Percentiles rank a stretch among this genome's conserved stretches.
Evolutionary conservation across 2,797 vertebrate species (phyloP).

Genomic region (Urocyon cinereoargenteus): DNA sequence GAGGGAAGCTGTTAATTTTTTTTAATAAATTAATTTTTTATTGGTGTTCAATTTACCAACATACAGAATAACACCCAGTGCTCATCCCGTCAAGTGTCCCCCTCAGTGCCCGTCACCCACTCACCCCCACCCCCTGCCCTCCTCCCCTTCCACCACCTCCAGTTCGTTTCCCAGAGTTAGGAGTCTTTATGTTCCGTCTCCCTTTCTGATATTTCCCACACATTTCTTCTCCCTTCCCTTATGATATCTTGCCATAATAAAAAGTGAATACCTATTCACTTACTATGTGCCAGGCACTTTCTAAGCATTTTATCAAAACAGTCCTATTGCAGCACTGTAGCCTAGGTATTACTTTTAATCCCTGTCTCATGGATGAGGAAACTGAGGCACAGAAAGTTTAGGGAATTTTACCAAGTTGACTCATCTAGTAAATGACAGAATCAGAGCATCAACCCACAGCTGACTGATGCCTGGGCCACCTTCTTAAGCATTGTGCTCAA

Average conservation of each 20-base stretch:
- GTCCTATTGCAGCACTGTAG: neutral
- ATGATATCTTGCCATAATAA: constrained; percentile 16
- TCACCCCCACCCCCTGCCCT: too few relatives aligned
- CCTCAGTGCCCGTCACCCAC: too few relatives aligned
- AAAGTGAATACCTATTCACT: constrained; percentile 34
- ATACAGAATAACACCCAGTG: too few relatives aligned
- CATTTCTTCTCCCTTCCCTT: too few relatives aligned
- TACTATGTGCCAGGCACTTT: neutral
- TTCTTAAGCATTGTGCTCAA: constrained; percentile 22
- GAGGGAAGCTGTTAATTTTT: constrained; percentile 13
- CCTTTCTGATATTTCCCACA: too few relatives aligned
- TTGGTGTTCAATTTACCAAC: too few relatives aligned
- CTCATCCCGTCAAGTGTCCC: too few relatives aligned
- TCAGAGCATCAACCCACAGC: neutral
- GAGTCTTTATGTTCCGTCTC: too few relatives aligned
- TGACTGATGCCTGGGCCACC: neutral
- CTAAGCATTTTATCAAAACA: constrained; percentile 31
- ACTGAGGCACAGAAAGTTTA: neutral
- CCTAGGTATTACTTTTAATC: neutral
- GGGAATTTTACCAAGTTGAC: neutral
- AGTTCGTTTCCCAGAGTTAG: too few relatives aligned
- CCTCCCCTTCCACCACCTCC: too few relatives aligned
- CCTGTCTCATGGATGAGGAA: neutral
- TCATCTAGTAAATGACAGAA: neutral
- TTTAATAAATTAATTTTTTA: too few relatives aligned